Evolutionary conservation across 2,888 invertebrate genomes (phyloP).

Genomic region (Drosophila cognata): DNA sequence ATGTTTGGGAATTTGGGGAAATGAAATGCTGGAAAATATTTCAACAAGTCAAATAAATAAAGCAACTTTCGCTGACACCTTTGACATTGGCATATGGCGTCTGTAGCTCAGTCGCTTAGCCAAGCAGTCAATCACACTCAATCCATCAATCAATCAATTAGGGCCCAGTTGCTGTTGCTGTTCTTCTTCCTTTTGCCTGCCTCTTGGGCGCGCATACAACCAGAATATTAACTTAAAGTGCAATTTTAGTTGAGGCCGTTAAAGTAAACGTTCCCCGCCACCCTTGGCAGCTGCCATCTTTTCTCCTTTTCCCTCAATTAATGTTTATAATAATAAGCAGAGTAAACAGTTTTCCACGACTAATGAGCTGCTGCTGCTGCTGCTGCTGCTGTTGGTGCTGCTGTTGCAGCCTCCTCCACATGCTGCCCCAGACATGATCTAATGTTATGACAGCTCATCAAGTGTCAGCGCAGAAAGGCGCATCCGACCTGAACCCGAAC

Average conservation of each 20-base stretch:
- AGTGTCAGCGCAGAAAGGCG: constrained; percentile 71
- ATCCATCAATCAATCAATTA: constrained; percentile 69
- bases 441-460: constrained; percentile 84
- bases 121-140: constrained; percentile 55
- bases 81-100: constrained; percentile 62
- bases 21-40: constrained; percentile 47
- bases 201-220: not conserved
- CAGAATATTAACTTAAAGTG: constrained; percentile 57
- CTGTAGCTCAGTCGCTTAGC: constrained; percentile 32
- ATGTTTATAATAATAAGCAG: constrained; percentile 77
- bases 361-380: constrained; percentile 61
- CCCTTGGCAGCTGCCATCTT: constrained; percentile 21
- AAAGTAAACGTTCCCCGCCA: constrained; percentile 35
- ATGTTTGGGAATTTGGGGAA: constrained; percentile 6
- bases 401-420: constrained; percentile 18
- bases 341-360: constrained; percentile 72
- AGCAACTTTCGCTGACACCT: constrained; percentile 56
- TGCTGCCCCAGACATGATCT: constrained; percentile 72
- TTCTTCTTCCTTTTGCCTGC: not conserved
- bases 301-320: constrained; percentile 34
- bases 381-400: constrained; percentile 19
- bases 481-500: constrained; percentile 11
- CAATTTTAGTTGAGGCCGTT: constrained; percentile 58
- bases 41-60: constrained; percentile 62
- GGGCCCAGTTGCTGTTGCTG: constrained; percentile 26